Evolutionary conservation across 2,797 vertebrate species (phyloP), one percentile per base, ranked within the genome.

Genomic region (Peromyscus attwateri): DNA sequence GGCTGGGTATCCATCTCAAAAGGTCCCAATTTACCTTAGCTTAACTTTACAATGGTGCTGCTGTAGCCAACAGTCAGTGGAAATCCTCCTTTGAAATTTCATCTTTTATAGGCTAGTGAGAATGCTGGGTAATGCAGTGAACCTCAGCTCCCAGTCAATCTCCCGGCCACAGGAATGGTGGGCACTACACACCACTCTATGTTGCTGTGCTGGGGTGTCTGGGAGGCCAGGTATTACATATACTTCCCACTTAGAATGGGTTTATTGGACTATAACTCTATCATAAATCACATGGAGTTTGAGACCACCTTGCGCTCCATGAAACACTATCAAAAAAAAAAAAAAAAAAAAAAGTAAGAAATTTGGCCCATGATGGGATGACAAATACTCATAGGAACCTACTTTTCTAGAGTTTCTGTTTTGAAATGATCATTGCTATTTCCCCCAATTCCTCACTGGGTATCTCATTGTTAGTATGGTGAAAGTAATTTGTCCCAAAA

Each of bases 381-480:
- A 49, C 17, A 88, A 73, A 68, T n/a, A 40, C 34, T 71, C 60
- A 31, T 19, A 68, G 55, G 46, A 94, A 43, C 31, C 68, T 25
- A 64, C 6, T 52, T 52, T 66, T 81, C 64, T 6, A 25, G 31
- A 40, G 71, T 19, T 75, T 82, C 62, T 81, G 52, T 89, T 92
- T 55, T 73, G 73, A 96, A 89, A 91, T 82, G 87, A 92, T 43
- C 91, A 52, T 5, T 21, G 62, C 62, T 23, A 66, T 84, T 76
- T 93, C 13, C 64, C 73, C 49, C 14, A 57, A 34, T 14, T 52
- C 10, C 16, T 80, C 27, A 64, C 43, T 93, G 64, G 60, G n/a
- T 5, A 29, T 37, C 12, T 43, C 31, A 49, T 29, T 29, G 73
- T 83, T 70, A 89, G 52, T 90, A 80, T n/a, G 40, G 82, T 25